These are phyloP conservation scores for Mesaphorura yosii DNA, from an alignment of 1,140 invertebrate genomes.

Conservation along the genomic window DNA sequence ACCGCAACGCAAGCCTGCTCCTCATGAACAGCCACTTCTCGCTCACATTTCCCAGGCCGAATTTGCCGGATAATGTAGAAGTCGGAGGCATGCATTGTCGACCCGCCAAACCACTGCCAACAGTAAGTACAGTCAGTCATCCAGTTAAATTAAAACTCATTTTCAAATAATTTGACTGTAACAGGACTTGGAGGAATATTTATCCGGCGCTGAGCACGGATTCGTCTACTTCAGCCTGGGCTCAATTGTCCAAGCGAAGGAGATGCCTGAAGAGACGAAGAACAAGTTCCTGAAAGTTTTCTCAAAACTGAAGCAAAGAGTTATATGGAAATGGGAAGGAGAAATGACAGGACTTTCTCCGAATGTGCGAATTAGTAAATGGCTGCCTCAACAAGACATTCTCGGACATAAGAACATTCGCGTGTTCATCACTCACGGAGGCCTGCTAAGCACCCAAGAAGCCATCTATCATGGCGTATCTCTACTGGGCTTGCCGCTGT, in stretches of 20 bases:
- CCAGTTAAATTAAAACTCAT: too few relatives aligned
- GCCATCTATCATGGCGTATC: constrained; percentile 50
- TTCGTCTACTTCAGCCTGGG: constrained; percentile 51
- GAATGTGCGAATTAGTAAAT: constrained; percentile 57
- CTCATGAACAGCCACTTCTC: too few relatives aligned
- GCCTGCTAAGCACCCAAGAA: constrained; percentile 51
- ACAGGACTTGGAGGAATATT: constrained; percentile 25
- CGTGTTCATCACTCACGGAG: constrained; percentile 54
- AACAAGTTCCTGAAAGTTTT: constrained; percentile 34
- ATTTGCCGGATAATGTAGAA: too few relatives aligned
- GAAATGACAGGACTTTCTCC: constrained; percentile 37
- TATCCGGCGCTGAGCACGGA: constrained; percentile 39
- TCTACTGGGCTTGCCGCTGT: constrained; percentile 38
- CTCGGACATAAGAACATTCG: constrained; percentile 37
- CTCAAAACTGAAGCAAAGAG: constrained; percentile 30
- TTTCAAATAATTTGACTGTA: too few relatives aligned
- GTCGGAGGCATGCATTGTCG: too few relatives aligned
- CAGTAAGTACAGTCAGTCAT: too few relatives aligned
- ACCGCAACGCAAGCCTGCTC: too few relatives aligned
- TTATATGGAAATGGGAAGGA: constrained; percentile 37
- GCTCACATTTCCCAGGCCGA: too few relatives aligned
- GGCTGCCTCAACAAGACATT: constrained; percentile 72
- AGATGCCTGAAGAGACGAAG: constrained; percentile 37
- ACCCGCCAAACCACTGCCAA: too few relatives aligned
- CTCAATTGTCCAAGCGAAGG: constrained; percentile 43